Conservation (phyloP, 2,113 vertebrate species). For the Morone chrysops region DNA sequence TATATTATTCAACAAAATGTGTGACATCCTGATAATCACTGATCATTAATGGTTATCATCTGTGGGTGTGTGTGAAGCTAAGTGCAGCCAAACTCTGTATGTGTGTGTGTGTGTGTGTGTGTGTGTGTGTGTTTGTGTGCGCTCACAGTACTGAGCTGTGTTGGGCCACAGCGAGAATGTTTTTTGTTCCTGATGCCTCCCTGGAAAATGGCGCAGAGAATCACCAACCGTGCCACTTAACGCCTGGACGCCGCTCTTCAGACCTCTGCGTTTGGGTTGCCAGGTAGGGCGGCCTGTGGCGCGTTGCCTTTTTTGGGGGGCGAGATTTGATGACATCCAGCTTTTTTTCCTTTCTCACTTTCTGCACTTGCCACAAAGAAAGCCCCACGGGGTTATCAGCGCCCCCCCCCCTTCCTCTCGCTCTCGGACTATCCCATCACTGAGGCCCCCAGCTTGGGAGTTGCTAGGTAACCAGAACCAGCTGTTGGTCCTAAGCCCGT, state of each 20-base stretch:
- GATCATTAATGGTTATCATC: conserved; percentile 47
- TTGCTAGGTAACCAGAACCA: conserved; percentile 86
- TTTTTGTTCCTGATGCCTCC: conserved; percentile 27
- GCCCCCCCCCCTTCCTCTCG: conserved; percentile 14
- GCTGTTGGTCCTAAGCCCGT: conserved; percentile 79
- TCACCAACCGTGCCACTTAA: neutral
- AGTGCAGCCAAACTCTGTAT: conserved; percentile 45
- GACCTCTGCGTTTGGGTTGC: conserved; percentile 36
- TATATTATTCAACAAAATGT: conserved; percentile 35
- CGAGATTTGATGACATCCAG: conserved; percentile 36
- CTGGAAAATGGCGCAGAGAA: conserved; percentile 36
- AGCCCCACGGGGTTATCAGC: conserved; percentile 35
- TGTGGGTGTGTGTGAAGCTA: conserved; percentile 52
- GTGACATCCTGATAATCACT: conserved; percentile 31
- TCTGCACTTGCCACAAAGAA: conserved; percentile 67
- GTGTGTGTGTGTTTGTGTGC: conserved; percentile 16
- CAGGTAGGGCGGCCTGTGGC: conserved; percentile 44
- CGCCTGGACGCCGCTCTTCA: neutral
- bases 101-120: conserved; percentile 14
- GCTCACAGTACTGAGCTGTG: neutral
- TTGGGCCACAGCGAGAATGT: conserved; percentile 10
- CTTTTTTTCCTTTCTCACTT: conserved; percentile 29
- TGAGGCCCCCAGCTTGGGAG: conserved; percentile 76
- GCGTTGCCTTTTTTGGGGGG: neutral
- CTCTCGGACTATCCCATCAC: conserved; percentile 59